A percentile compares a stretch with the other conserved stretches of the same genome.
Evolutionary conservation across 2,797 vertebrate species (phyloP).

Genomic region (Chromis chromis): DNA sequence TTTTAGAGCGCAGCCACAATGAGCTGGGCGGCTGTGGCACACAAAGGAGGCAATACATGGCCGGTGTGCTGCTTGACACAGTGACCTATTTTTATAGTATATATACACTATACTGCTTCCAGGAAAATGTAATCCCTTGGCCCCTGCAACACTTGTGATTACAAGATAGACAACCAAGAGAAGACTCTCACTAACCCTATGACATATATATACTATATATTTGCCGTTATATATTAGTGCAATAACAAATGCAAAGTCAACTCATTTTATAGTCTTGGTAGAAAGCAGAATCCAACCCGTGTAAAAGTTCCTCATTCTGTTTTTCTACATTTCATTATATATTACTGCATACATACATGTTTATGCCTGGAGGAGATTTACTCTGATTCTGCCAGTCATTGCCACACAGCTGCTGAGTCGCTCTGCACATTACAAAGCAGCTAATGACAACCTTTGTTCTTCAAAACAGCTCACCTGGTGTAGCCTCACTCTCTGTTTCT

Average conservation of each 20-base stretch:
- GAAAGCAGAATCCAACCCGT: slow-evolving; percentile 2
- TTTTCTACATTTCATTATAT: slow-evolving; percentile 8
- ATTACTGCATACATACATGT: slow-evolving; percentile 22
- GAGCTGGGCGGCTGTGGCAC: slow-evolving; percentile 20
- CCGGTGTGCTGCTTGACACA: slow-evolving; percentile 46
- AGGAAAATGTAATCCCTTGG: slow-evolving; percentile 46
- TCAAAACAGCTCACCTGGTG: slow-evolving; percentile 57
- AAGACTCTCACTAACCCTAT: not conserved
- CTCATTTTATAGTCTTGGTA: not conserved
- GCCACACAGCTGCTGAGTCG: slow-evolving; percentile 62
- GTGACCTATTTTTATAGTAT: slow-evolving; percentile 65
- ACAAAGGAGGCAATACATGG: slow-evolving; percentile 36
- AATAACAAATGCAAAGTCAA: not conserved
- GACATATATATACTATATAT: not conserved
- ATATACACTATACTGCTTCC: slow-evolving; percentile 21
- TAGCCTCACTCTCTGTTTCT: slow-evolving; percentile 22
- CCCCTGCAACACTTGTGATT: slow-evolving; percentile 11
- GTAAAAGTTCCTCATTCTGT: not conserved
- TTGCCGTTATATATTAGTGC: not conserved
- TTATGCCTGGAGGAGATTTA: slow-evolving; percentile 30
- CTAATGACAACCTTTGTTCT: slow-evolving; percentile 75
- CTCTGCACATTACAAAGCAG: slow-evolving; percentile 54
- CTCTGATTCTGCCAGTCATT: slow-evolving; percentile 31
- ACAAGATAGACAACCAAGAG: not conserved
- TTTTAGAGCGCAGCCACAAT: slow-evolving; percentile 29